phyloP scores from a whole-genome alignment of 2,797 vertebrate genomes.

The Cryptoblepharus egeriae region DNA sequence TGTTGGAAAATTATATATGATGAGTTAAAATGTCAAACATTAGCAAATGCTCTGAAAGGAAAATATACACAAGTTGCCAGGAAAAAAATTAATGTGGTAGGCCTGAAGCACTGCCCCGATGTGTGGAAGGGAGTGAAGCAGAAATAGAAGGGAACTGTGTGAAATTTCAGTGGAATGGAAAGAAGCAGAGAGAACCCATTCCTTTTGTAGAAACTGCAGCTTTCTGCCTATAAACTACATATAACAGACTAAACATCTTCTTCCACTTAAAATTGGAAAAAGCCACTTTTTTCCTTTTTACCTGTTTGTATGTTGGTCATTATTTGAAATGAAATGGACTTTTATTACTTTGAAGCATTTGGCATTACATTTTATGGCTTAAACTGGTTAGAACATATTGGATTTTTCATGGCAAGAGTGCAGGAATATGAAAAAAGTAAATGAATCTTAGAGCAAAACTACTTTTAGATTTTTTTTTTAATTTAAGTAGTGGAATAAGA shows the following conservation, averaged over 20 bases:
- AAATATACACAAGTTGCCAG: too few species aligned
- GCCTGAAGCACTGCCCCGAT: too few species aligned
- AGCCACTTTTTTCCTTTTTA: not conserved
- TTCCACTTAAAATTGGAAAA: not conserved
- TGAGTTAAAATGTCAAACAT: too few species aligned
- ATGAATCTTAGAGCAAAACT: slow-evolving; percentile 11
- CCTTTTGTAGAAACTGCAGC: too few species aligned
- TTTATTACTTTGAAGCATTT: slow-evolving; percentile 14
- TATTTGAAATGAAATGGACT: slow-evolving; percentile 11
- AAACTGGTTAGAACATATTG: slow-evolving; percentile 1
- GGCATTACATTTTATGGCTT: not conserved
- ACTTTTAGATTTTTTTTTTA: not conserved
- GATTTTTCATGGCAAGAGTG: slow-evolving; percentile 19
- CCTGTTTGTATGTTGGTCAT: not conserved
- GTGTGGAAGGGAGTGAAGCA: too few species aligned
- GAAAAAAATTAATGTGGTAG: too few species aligned
- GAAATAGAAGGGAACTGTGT: too few species aligned
- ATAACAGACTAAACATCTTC: not conserved
- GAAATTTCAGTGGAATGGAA: too few species aligned
- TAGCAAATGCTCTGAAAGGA: too few species aligned
- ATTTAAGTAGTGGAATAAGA: slow-evolving; percentile 12
- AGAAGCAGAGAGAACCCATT: too few species aligned
- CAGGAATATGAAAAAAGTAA: slow-evolving; percentile 15
- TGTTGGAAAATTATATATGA: too few species aligned
- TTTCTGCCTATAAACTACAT: not conserved